Base-by-base conservation (phyloP, 1,140 invertebrate genomes). In the Lasioglossum baleicum region DNA sequence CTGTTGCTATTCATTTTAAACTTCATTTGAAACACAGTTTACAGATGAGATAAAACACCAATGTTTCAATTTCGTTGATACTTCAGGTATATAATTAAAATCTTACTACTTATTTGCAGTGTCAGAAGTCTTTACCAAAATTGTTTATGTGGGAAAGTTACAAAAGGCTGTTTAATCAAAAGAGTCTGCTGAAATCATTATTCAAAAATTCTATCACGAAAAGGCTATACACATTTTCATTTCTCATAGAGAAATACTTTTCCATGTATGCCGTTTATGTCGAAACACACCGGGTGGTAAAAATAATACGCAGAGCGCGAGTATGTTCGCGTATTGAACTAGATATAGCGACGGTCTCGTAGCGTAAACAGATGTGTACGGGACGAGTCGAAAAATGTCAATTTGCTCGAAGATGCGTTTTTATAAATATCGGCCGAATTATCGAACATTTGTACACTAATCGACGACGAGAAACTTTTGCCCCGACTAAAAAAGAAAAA, bases 341-440 rank as follows among this genome's bases (percentile, higher is more conserved):
- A 66, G 17, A n/a, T 40, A n/a, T 26, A 63, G n/a, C 22, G 7
- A 63, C 42, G 44, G 17, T 22, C 1, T 0, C 40, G 0, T 73
- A 63, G 42, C 7, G 7, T 73, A 63, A 73, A 20, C 11, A 15
- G 51, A 74, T 65, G 64, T 74, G 3, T 72, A n/a, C 15, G n/a
- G 15, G 26, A 22, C 42, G 17, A 67, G 20, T 15, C 8, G 2
- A 31, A 63, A 63, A 17, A 35, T 31, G 0, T 15, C 11, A 17
- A 53, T 22, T 75, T 31, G 26, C 48, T 42, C 53, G 13, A 6
- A 67, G 10, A 10, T 13, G 7, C 2, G 11, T 74, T 65, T 74
- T 64, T 65, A 74, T 15, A 48, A 17, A 74, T 65, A 74, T 53
- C 26, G 31, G 61, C 31, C n/a, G 7, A 20, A 20, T 11, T 7